Evolutionary conservation across 2,888 invertebrate genomes (phyloP), one percentile per base, ranked within the genome.

Genomic region (Drosophila imparisetae): DNA sequence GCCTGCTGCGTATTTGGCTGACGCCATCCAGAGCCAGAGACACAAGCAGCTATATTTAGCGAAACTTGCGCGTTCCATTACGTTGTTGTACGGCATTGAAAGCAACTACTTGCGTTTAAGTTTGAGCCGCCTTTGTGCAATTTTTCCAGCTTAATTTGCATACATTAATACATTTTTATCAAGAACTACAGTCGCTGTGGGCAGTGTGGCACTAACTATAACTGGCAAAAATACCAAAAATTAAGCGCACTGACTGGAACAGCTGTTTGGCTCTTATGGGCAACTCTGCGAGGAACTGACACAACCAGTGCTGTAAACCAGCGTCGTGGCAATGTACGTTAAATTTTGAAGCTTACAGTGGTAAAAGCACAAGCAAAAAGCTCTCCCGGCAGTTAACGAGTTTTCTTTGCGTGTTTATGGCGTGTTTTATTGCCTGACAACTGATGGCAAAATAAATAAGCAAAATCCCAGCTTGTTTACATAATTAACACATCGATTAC

Each of bases 21-120:
- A 89, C 89, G 86, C 75, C 89, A 89, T 81, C 67, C 61, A 40
- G 18, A 73, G 60, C 68, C 71, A 72, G 30, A 67, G 72, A 36
- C 68, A 54, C 52, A 69, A 53, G 62, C 66, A 68, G 45, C 30
- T 49, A 42, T 52, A 49, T 42, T 24, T 58, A 18, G 34, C 13
- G 34, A 34, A 27, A 38, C 29, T 38, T 4, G 42, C n/a, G 13
- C 27, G 15, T 29, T 52, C 24, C 81, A 75, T 80, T 65, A 66
- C 62, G 52, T 60, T 60, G 52, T 60, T 34, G 15, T 15, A 10
- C 30, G 38, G 42, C 55, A 6, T 24, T 59, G 7, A 32, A 45
- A 42, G 48, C 40, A 36, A 52, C 34, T 71, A 45, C 30, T 62
- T 60, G 21, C 2, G 4, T n/a, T 60, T 24, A 27, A 34, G 29